Evolutionary conservation across 2,113 vertebrate genomes (phyloP).

Genomic region (Perognathus longimembris): DNA sequence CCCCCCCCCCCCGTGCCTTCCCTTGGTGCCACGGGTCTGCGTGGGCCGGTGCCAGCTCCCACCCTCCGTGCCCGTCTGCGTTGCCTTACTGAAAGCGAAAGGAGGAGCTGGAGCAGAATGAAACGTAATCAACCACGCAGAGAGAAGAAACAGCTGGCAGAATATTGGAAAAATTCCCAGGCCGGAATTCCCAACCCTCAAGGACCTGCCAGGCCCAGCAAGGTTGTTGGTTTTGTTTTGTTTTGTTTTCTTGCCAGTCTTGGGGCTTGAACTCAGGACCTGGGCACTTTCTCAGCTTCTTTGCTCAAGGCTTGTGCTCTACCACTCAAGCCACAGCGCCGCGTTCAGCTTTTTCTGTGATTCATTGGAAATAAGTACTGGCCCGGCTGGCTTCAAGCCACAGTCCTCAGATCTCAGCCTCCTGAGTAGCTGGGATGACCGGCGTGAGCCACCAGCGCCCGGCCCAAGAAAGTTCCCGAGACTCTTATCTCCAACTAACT

Average conservation of each 20-base stretch:
- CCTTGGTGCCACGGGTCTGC: neutral
- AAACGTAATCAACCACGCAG: conserved; percentile 54
- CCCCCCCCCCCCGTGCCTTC: neutral
- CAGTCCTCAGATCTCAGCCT: too few relatives aligned
- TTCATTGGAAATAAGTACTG: too few relatives aligned
- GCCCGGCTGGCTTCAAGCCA: too few relatives aligned
- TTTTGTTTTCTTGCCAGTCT: too few relatives aligned
- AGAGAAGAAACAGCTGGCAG: conserved; percentile 73
- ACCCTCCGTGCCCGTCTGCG: neutral
- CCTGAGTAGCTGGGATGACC: too few relatives aligned
- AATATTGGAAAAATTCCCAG: conserved; percentile 74
- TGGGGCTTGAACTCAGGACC: too few relatives aligned
- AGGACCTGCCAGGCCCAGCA: conserved; percentile 7
- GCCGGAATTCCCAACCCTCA: conserved; percentile 69
- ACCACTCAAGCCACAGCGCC: too few relatives aligned
- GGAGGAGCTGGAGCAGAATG: conserved; percentile 54
- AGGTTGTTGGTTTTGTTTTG: neutral
- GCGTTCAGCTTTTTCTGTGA: too few relatives aligned
- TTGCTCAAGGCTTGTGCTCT: too few relatives aligned
- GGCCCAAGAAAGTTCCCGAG: too few relatives aligned
- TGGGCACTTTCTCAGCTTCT: too few relatives aligned
- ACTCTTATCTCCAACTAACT: neutral
- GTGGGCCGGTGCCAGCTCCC: conserved; percentile 37
- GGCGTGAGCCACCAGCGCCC: too few relatives aligned
- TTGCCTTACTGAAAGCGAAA: conserved; percentile 65